Conservation (phyloP, 2,113 vertebrate genomes). For the Aramus guarauna region DNA sequence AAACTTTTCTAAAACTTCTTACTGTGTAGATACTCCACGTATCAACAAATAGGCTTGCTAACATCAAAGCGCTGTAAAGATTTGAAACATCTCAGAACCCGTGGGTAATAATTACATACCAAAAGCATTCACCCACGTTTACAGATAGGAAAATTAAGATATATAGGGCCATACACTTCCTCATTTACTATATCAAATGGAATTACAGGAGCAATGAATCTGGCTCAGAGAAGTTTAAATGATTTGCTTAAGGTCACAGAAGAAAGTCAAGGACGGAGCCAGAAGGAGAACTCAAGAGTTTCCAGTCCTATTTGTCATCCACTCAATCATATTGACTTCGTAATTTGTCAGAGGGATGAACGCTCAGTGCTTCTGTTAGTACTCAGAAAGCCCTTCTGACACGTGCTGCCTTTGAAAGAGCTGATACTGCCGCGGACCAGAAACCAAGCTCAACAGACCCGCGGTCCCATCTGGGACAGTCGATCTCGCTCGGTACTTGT, state of each 20-base stretch:
- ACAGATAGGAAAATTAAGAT: slow-evolving; percentile 44
- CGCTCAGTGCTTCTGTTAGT: not conserved
- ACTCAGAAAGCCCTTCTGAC: slow-evolving; percentile 5
- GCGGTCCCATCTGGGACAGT: fast-evolving
- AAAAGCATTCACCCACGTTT: not conserved
- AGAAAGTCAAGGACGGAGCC: not conserved
- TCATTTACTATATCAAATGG: slow-evolving; percentile 20
- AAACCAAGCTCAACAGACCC: not conserved
- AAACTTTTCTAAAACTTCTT: not conserved
- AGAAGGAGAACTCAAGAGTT: not conserved
- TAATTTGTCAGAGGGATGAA: not conserved
- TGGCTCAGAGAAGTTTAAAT: not conserved
- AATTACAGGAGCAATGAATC: slow-evolving; percentile 28
- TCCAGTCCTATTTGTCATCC: slow-evolving; percentile 12
- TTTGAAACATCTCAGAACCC: slow-evolving; percentile 33
- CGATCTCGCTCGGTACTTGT: too few relatives aligned
- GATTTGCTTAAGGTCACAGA: slow-evolving; percentile 40
- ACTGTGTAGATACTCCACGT: not conserved
- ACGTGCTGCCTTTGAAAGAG: not conserved
- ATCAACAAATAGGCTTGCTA: slow-evolving; percentile 13
- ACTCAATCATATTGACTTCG: not conserved
- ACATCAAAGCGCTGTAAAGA: slow-evolving; percentile 33
- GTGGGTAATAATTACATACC: slow-evolving; percentile 34
- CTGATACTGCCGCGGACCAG: not conserved
- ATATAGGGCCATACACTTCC: slow-evolving; percentile 21